Base-by-base conservation (phyloP, 2,113 vertebrate species). In the Ceyx margarethae region DNA sequence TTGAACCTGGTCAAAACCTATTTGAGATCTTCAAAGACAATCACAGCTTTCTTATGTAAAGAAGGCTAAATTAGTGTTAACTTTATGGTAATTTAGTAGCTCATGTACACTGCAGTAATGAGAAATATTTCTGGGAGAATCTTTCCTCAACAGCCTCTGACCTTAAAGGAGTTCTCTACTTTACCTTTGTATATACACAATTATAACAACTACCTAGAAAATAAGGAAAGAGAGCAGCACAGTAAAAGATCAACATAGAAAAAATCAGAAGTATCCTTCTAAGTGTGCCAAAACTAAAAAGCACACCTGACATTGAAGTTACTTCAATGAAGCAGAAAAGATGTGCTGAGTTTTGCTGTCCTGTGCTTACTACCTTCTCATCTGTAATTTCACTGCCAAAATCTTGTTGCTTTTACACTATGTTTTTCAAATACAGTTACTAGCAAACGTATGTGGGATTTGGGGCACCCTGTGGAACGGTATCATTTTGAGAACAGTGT, bases 11-110 rank as follows among this genome's bases (percentile, higher is more conserved):
- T 97, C 89, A 94, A 96, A 92, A 85, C 53, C 90, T 97, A 68
- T 68, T 51, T 81, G 89, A 93, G 93, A 91, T 93, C 95, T 97
- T 97, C 95, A 98, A 97, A 97, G 91, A 54, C 16, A n/a, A 93
- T 62, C 50, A 78, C 4, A 9, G 66, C 71, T 96, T 93, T 78
- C 96, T 97, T 96, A 87, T 86, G 93, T 48, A 83, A 83, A 97
- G 92, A 80, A 98, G 97, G 95, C 95, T 89, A 97, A 98, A 97
- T 97, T 96, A 97, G 93, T 17, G 11, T 79, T 89, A 93, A 81
- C 37, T 95, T 96, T 91, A 90, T 87, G 87, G 85, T 60, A 92
- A 92, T 96, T 92, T 84, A 94, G 74, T 93, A 94, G 83, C 67
- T 93, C 81, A 73, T 62, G 87, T 86, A 84, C 85, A 89, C 85